Conservation (phyloP, 2,113 vertebrate genomes). For the Nothocercus nigrocapillus region DNA sequence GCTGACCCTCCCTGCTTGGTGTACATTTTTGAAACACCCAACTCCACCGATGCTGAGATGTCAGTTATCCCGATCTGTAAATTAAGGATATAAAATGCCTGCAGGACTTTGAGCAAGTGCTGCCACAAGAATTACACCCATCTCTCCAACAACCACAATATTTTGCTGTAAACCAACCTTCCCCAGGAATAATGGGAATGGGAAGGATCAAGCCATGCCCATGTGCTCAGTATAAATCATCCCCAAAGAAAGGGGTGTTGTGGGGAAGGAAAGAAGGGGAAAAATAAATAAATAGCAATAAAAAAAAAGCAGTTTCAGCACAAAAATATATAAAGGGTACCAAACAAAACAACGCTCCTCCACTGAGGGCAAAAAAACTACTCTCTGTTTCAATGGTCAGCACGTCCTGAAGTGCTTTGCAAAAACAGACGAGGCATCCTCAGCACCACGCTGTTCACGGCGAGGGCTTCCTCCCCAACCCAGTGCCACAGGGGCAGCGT, state of each 20-base stretch:
- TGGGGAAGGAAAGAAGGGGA: background rate
- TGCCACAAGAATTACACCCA: background rate
- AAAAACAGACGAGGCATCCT: background rate
- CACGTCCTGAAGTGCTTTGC: background rate
- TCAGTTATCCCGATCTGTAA: background rate
- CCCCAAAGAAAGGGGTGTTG: background rate
- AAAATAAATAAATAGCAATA: too few relatives aligned
- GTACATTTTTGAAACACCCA: background rate
- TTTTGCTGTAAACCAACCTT: background rate
- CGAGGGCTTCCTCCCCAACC: background rate
- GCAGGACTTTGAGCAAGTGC: fast-evolving
- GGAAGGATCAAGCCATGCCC: background rate
- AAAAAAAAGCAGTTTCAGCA: fast-evolving
- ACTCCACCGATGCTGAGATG: background rate
- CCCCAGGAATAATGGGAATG: background rate
- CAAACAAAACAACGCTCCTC: background rate
- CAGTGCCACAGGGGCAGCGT: background rate
- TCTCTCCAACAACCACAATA: background rate
- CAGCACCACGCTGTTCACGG: fast-evolving
- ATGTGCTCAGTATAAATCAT: too few relatives aligned
- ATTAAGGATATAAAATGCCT: background rate
- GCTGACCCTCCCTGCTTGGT: background rate
- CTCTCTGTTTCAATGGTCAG: background rate
- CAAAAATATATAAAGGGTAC: background rate
- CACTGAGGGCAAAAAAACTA: background rate